phyloP scores from a whole-genome alignment of 2,113 vertebrate species.

The Nothoprocta perdicaria region DNA sequence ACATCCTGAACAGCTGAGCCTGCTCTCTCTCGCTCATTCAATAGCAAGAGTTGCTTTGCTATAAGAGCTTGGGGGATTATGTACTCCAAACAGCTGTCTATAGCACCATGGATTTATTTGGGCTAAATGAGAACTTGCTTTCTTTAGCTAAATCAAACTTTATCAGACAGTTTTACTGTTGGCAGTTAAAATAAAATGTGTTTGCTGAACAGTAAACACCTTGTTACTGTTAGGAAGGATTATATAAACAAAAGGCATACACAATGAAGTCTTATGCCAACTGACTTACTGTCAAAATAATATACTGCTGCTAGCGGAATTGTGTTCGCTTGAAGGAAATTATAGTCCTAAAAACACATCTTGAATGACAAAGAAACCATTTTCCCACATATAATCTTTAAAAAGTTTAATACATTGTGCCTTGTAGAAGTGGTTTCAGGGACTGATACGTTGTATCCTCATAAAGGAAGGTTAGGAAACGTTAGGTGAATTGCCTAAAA shows the following conservation, averaged over 20 bases:
- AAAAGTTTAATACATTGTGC: conserved; percentile 39
- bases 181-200: conserved; percentile 83
- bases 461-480: conserved; percentile 4
- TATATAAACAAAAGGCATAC: conserved; percentile 82
- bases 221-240: conserved; percentile 83
- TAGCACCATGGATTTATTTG: conserved; percentile 80
- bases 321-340: conserved; percentile 67
- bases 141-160: conserved; percentile 86
- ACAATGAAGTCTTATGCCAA: conserved; percentile 66
- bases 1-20: conserved; percentile 76
- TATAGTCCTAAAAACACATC: conserved; percentile 62
- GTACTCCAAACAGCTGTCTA: conserved; percentile 75
- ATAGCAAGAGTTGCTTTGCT: conserved; percentile 35
- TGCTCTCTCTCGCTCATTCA: conserved; percentile 53
- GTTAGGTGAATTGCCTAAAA: neutral
- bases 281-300: conserved; percentile 73
- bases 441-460: neutral
- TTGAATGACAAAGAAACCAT: conserved; percentile 64
- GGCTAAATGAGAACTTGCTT: conserved; percentile 76
- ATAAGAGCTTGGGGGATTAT: conserved; percentile 65
- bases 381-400: conserved; percentile 58
- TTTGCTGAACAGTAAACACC: conserved; percentile 87
- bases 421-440: conserved; percentile 16
- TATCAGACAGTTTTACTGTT: conserved; percentile 88
- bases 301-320: conserved; percentile 44